Base-by-base conservation (phyloP, 1,140 invertebrate genomes). In the Drosophila ercepeae region DNA sequence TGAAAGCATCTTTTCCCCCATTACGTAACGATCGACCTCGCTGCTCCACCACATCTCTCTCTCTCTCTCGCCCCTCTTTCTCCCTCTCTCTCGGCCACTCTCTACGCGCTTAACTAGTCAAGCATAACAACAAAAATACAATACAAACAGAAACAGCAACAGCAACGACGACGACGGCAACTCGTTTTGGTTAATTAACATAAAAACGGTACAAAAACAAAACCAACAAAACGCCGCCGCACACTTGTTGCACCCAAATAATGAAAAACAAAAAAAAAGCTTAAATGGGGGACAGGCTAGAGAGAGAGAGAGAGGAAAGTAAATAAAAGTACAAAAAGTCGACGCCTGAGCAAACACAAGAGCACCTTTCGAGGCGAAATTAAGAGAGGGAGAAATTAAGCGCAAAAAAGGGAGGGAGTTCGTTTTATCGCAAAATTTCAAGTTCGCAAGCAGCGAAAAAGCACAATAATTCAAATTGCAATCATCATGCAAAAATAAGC, bases 31-130 rank as follows among this genome's bases (percentile, higher is more conserved):
- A 57, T 55, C 65, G 14, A 48, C 36, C 29, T 16, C 36, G 13
- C 36, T 39, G 49, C 59, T 39, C 45, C 25, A 46, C 19, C 14
- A 32, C 18, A n/a, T n/a, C 48, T 50, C 36, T 57, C 48, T 54
- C 25, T 16, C 27, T 16, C 39, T 41, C 39, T 18, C n/a, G 16
- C 36, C 36, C 4, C 36, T 39, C 53, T 64, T 39, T 49, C 29
- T 49, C 14, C 14, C 18, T 21, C 21, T 29, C 32, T 18, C 32
- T 18, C 44, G 25, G n/a, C n/a, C n/a, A n/a, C 36, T 19, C 19
- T 68, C 54, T 72, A 78, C 57, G 79, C 79, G 81, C 79, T 79
- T 69, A 84, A 86, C 81, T 84, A 84, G 75, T 86, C 72, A 84
- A 73, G 65, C 81, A 64, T 76, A 64, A 71, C 77, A 44, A 65